Conservation (phyloP, 2,113 vertebrate genomes). For the Tachysurus fulvidraco region DNA sequence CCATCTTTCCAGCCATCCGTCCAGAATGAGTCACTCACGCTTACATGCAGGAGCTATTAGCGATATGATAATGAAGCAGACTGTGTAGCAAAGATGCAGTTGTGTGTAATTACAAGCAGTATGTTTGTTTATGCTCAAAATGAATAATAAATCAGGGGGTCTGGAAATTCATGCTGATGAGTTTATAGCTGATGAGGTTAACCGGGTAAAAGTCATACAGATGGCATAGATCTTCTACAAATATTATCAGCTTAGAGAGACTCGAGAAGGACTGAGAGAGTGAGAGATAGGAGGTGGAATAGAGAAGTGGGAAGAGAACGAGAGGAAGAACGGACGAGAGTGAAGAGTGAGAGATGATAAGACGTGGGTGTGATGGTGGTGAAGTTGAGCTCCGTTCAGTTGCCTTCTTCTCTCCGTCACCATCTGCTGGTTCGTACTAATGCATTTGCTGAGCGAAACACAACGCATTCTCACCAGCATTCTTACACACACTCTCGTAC, state of each 20-base stretch:
- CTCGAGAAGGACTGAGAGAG: conserved; percentile 6
- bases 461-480: conserved; percentile 64
- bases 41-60: conserved; percentile 15
- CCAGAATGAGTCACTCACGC: background rate
- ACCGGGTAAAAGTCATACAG: conserved; percentile 19
- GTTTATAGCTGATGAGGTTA: conserved; percentile 4
- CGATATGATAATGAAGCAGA: conserved; percentile 34
- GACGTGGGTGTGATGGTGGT: conserved; percentile 66
- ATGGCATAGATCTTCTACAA: conserved; percentile 40
- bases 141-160: conserved; percentile 24
- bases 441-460: conserved; percentile 63
- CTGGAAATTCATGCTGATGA: conserved; percentile 25
- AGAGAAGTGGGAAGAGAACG: conserved; percentile 12
- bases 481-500: conserved; percentile 43
- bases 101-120: conserved; percentile 15
- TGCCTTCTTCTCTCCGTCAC: conserved; percentile 58
- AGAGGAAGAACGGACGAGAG: conserved; percentile 15
- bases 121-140: conserved; percentile 36
- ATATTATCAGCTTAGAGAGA: conserved; percentile 40
- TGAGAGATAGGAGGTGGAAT: conserved; percentile 12
- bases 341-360: conserved; percentile 52
- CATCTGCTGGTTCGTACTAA: conserved; percentile 72
- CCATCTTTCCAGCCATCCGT: conserved; percentile 19
- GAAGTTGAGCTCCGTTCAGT: conserved; percentile 56
- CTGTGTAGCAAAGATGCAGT: conserved; percentile 11